phyloP scores from a whole-genome alignment of 2,113 vertebrate species.

The Ploceus nigricollis region DNA sequence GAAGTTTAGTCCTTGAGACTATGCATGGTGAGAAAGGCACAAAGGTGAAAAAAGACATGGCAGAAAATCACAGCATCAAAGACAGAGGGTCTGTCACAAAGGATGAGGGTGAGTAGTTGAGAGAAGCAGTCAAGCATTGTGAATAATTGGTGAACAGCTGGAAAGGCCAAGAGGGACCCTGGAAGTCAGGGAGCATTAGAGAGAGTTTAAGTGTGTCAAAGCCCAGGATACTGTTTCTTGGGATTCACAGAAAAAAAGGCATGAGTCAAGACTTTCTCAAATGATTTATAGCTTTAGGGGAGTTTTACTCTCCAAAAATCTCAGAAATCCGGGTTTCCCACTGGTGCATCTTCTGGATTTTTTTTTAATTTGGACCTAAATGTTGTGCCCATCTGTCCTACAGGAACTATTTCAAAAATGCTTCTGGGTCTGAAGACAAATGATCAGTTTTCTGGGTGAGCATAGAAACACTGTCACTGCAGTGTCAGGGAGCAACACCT shows the following conservation, averaged over 20 bases:
- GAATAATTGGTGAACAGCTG: background rate
- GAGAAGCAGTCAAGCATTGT: background rate
- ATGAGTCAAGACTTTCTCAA: background rate
- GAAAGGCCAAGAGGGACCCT: background rate
- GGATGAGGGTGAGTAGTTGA: background rate
- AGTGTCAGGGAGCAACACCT: background rate
- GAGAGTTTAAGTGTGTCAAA: background rate
- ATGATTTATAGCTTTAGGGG: background rate
- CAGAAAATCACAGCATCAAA: slow-evolving; percentile 15
- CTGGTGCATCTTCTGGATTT: background rate
- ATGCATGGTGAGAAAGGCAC: background rate
- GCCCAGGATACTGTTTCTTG: background rate
- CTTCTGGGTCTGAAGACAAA: background rate
- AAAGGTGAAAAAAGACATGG: slow-evolving; percentile 7
- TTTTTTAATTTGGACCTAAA: background rate
- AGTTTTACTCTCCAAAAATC: background rate
- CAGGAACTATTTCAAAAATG: background rate
- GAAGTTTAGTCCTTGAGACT: background rate
- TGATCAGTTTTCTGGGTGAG: background rate
- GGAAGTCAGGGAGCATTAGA: background rate
- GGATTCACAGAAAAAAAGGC: background rate
- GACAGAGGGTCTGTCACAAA: background rate
- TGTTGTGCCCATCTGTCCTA: background rate
- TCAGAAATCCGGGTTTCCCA: background rate
- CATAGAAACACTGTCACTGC: background rate